phyloP scores from a whole-genome alignment of 2,888 invertebrate species.

The Cremastinae sp. region DNA sequence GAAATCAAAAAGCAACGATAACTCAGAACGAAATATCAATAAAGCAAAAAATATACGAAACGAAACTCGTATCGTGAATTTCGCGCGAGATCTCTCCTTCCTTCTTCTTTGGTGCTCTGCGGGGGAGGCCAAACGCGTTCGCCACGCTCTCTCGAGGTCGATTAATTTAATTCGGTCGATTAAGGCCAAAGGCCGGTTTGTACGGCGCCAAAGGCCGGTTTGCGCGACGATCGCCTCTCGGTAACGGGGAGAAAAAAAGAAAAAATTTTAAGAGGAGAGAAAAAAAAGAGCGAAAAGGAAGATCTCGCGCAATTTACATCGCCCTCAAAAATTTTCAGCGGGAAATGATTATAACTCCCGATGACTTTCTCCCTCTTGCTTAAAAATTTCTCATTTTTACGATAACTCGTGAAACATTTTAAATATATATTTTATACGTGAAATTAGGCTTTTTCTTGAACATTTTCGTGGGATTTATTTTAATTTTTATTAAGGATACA shows the following conservation, averaged over 20 bases:
- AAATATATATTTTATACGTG: too few species aligned
- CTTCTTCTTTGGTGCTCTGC: slow-evolving; percentile 34
- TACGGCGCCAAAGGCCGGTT: slow-evolving; percentile 27
- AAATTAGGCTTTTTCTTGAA: too few species aligned
- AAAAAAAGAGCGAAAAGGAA: too few species aligned
- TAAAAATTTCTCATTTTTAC: slow-evolving; percentile 6
- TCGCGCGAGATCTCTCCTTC: slow-evolving; percentile 1
- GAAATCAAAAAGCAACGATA: too few species aligned
- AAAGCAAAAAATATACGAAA: slow-evolving; percentile 63
- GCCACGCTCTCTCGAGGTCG: slow-evolving; percentile 65
- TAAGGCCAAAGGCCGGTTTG: slow-evolving; percentile 67
- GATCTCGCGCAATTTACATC: slow-evolving; percentile 12
- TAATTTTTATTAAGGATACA: too few species aligned
- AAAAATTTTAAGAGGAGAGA: too few species aligned
- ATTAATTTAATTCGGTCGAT: slow-evolving; percentile 69
- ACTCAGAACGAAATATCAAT: neutral
- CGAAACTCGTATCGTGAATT: slow-evolving; percentile 42
- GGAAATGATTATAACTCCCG: too few species aligned
- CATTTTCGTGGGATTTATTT: too few species aligned
- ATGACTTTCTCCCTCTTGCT: slow-evolving; percentile 3
- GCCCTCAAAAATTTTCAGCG: slow-evolving; percentile 24
- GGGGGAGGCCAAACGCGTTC: slow-evolving; percentile 53
- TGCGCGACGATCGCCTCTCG: slow-evolving; percentile 28
- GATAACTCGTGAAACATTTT: neutral
- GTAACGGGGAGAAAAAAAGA: slow-evolving; percentile 15